These are phyloP conservation scores for Eilema caniola DNA, from an alignment of 2,888 invertebrate species.

Conservation along the genomic window DNA sequence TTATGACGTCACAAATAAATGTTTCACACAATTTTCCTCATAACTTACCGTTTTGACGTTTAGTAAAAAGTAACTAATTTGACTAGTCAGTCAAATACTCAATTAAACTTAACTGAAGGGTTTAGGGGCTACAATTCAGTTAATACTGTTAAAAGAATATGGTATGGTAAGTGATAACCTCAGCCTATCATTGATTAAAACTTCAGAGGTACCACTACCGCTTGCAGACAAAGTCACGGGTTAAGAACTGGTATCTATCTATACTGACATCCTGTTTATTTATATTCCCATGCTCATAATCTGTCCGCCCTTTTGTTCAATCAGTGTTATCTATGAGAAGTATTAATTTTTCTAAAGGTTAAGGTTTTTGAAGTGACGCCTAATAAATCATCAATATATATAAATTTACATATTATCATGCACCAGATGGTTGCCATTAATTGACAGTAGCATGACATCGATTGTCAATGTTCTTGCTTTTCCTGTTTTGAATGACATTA, in stretches of 20 bases:
- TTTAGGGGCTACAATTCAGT: too few species aligned
- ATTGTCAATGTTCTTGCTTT: not conserved
- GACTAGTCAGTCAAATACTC: too few species aligned
- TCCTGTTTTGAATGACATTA: conserved; percentile 6
- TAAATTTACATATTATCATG: conserved; percentile 12
- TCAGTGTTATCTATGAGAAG: conserved; percentile 5
- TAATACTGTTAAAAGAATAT: too few species aligned
- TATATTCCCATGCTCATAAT: conserved; percentile 7
- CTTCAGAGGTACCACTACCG: not conserved
- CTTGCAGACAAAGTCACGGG: not conserved
- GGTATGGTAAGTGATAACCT: not conserved
- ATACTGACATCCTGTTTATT: conserved; percentile 11
- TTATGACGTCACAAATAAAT: too few species aligned
- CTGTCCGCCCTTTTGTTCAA: conserved; percentile 9
- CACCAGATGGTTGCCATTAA: not conserved
- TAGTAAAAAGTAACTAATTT: too few species aligned
- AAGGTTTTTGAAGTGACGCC: conserved; percentile 13
- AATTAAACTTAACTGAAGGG: too few species aligned
- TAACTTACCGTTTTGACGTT: too few species aligned
- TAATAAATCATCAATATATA: conserved; percentile 13
- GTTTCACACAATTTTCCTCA: too few species aligned
- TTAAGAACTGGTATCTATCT: not conserved
- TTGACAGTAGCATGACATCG: not conserved
- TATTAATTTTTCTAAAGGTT: conserved; percentile 12
- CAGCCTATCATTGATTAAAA: not conserved